These are phyloP conservation scores for Dinothrombium tinctorium DNA, from an alignment of 1,140 invertebrate genomes.

Conservation along the genomic window DNA sequence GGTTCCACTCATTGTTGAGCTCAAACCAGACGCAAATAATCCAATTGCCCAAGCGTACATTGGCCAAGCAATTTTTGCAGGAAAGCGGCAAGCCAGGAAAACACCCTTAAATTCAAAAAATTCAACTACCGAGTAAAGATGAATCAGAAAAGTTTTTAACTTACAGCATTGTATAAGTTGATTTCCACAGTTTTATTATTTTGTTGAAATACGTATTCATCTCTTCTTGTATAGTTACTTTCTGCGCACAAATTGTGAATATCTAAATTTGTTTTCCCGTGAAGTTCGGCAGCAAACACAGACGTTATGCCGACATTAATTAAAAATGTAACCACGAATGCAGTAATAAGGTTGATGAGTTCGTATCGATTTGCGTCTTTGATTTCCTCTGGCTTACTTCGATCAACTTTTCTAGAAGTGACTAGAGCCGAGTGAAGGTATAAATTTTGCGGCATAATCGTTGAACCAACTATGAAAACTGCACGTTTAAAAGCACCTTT, in stretches of 20 bases:
- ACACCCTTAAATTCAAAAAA: conserved; percentile 1
- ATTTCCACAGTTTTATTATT: conserved; percentile 1
- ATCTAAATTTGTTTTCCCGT: conserved; percentile 41
- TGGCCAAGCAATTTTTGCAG: conserved; percentile 5
- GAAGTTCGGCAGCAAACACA: conserved; percentile 63
- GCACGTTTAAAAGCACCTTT: conserved; percentile 43
- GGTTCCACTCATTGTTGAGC: conserved; percentile 29
- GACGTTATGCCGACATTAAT: conserved; percentile 73
- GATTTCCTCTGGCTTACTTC: conserved; percentile 39
- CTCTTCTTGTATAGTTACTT: neutral
- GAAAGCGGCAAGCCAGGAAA: conserved; percentile 12
- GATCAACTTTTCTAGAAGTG: conserved; percentile 58
- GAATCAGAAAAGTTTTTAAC: neutral
- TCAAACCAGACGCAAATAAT: conserved; percentile 29
- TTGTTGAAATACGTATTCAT: conserved; percentile 6
- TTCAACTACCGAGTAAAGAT: neutral
- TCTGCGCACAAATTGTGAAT: neutral
- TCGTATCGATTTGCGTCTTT: conserved; percentile 68
- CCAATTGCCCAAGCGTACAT: conserved; percentile 31
- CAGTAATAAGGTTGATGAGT: conserved; percentile 55
- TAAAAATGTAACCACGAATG: conserved; percentile 55
- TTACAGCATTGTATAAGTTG: conserved; percentile 6
- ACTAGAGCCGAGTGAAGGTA: conserved; percentile 75
- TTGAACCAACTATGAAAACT: conserved; percentile 67
- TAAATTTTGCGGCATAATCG: conserved; percentile 84